Base-by-base conservation (phyloP, 2,113 vertebrate species). In the Callopanchax toddi region DNA sequence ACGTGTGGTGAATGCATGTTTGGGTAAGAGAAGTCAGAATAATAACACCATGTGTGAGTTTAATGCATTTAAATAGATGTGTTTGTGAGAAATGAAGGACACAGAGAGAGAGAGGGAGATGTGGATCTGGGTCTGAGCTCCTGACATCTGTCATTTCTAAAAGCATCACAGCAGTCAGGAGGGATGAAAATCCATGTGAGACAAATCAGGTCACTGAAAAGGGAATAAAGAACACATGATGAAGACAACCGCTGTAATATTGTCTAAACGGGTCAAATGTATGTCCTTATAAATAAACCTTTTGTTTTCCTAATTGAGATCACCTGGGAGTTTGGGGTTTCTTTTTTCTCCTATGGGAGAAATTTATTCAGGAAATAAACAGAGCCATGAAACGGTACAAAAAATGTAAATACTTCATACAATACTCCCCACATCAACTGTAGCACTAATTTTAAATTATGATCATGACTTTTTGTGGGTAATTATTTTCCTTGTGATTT, bases 101-200 rank as follows among this genome's bases (percentile, higher is more conserved):
- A 15, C 10, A 39, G 50, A 15, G 7, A 39, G 10, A 46, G 15
- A 60, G 18, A 54, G 2, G 17, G 6, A 20, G 21, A 58, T 39
- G 21, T 63, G 57, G 52, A 60, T 60, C 52, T 9, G 37, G 36
- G 12, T 12, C 36, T 37, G 29, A 74, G 51, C 50, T 60, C 51
- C 66, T 15, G 39, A 82, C 81, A 74, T 74, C 71, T 86, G 80
- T 81, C 70, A 79, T 34, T 68, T 68, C 67, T 56, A 60, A 79
- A 18, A 64, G 42, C n/a, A 6, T 70, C 60, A 12, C 55, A 42
- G 25, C 65, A 58, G 60, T 57, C 68, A 74, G 45, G n/a, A 72
- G 74, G 29, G 42, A 71, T 48, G 18, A 59, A 46, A 76, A 74
- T 71, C 65, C 81, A 67, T 49, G 36, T 65, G 73, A 68, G 79